Percentiles rank a stretch among this genome's conserved stretches.
Evolutionary conservation across 37 sponge, comb jelly and placozoan species (phyloP).

Genomic region (Theonella swinhoei): DNA sequence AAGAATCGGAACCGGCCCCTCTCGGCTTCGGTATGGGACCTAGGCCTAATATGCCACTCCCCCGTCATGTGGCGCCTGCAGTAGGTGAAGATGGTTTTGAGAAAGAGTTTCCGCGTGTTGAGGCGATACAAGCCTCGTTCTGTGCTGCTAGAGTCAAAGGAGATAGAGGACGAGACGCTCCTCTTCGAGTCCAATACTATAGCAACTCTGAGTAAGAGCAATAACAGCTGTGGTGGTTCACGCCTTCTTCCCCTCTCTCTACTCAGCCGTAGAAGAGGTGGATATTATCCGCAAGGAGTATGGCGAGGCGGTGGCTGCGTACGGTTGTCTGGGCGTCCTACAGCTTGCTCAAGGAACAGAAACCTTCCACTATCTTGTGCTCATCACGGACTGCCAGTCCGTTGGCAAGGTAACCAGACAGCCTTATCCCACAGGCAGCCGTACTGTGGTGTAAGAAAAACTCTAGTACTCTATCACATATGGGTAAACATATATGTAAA

Average conservation of each 20-base stretch:
- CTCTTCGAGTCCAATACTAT: slow-evolving; percentile 75
- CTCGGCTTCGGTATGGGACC: too few species aligned
- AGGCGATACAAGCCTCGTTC: slow-evolving; percentile 61
- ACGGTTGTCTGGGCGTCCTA: slow-evolving; percentile 81
- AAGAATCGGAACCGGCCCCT: too few species aligned
- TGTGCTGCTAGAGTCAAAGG: slow-evolving; percentile 72
- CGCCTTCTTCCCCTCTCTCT: not conserved
- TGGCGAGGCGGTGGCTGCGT: slow-evolving; percentile 52
- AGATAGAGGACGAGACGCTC: slow-evolving; percentile 51
- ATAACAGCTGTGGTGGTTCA: not conserved
- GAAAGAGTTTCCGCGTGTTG: slow-evolving; percentile 60
- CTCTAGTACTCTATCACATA: too few species aligned
- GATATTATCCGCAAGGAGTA: slow-evolving; percentile 65
- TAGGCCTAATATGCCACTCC: not conserved
- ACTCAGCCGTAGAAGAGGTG: slow-evolving; percentile 62
- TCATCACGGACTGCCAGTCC: slow-evolving; percentile 69
- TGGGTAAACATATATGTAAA: too few species aligned
- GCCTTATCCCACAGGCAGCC: too few species aligned
- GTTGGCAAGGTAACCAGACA: slow-evolving; percentile 66
- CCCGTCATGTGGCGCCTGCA: not conserved
- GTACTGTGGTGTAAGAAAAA: too few species aligned
- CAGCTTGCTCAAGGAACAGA: slow-evolving; percentile 1
- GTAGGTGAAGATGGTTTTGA: slow-evolving; percentile 62
- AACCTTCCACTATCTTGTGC: slow-evolving; percentile 55
- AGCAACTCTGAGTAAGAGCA: slow-evolving; percentile 69